These are phyloP conservation scores for Meghimatium bilineatum DNA, from an alignment of 2,888 invertebrate species.

Conservation along the genomic window DNA sequence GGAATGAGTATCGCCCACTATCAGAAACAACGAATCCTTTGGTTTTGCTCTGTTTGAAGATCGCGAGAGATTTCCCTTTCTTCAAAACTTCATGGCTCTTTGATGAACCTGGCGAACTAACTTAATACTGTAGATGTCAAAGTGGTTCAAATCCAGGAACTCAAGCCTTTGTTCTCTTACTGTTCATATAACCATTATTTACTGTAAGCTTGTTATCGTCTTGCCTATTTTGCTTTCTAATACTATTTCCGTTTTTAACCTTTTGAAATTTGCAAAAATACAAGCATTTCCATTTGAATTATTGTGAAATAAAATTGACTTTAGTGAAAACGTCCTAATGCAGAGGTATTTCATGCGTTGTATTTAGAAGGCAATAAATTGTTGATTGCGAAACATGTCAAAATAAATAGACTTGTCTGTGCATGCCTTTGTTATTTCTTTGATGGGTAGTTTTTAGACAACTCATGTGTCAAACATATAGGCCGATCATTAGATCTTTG, in stretches of 20 bases:
- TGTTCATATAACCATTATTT: not conserved
- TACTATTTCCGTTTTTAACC: not conserved
- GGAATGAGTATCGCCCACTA: too few species aligned
- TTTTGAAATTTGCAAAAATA: constrained; percentile 5
- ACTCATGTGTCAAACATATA: constrained; percentile 17
- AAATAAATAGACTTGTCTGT: constrained; percentile 24
- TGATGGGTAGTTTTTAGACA: constrained; percentile 15
- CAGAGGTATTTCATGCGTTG: not conserved
- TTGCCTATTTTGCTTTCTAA: not conserved
- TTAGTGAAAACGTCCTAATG: not conserved
- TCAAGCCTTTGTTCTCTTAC: too few species aligned
- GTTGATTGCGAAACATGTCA: not conserved
- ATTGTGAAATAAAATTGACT: constrained; percentile 3
- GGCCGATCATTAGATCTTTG: constrained; percentile 29
- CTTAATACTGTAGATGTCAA: not conserved
- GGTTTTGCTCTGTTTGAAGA: not conserved
- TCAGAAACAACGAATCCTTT: not conserved
- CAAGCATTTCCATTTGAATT: constrained; percentile 20
- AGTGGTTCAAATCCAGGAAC: not conserved
- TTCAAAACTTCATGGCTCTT: not conserved
- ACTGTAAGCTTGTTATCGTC: not conserved
- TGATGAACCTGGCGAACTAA: not conserved
- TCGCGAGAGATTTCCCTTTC: not conserved
- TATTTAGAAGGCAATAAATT: not conserved
- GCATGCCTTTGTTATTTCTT: constrained; percentile 6